Evolutionary conservation across 2,113 vertebrate species (phyloP), one percentile per base, ranked within the genome.

Genomic region (Bubo blakistoni): DNA sequence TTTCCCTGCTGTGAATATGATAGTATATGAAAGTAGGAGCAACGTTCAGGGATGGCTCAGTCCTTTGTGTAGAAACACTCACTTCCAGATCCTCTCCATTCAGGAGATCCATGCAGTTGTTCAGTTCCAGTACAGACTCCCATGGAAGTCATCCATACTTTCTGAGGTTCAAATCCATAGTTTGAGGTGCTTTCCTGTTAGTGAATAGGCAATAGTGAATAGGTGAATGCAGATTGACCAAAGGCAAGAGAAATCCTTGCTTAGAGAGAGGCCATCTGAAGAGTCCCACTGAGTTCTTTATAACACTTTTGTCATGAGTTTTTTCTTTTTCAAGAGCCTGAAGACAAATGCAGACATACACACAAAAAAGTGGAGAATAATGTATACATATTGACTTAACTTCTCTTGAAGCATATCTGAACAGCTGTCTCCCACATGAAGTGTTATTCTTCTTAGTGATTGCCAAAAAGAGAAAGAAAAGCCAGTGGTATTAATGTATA

Each of bases 381-480:
- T 38, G 49, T 82, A 55, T 72, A 95, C 42, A 24, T 66, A 94
- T 80, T 91, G 95, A 91, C 32, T 90, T 93, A 80, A 81, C 73
- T 95, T 96, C n/a, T 87, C 83, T 95, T 87, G 66, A 91, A 94
- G 61, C 84, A 87, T 89, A 94, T 95, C 97, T 91, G 93, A 97
- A 95, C 94, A 95, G 92, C 96, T 97, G 97, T 91, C 84, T 95
- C 58, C 66, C 78, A 95, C 81, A 94, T 90, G 73, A 97, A 91
- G 87, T 95, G 92, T 85, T 97, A 91, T 88, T 79, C 81, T 88
- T 95, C 77, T 70, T 76, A 58, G 46, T 59, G 81, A 80, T 27
- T 92, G 92, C 84, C 91, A 89, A 95, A 94, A 91, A 89, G 46
- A 59, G 94, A 91, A 88, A 95, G 91, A 81, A 94, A 94, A 95